Evolutionary conservation across 2,797 vertebrate species (phyloP).

Genomic region (Pagetopsis macropterus): DNA sequence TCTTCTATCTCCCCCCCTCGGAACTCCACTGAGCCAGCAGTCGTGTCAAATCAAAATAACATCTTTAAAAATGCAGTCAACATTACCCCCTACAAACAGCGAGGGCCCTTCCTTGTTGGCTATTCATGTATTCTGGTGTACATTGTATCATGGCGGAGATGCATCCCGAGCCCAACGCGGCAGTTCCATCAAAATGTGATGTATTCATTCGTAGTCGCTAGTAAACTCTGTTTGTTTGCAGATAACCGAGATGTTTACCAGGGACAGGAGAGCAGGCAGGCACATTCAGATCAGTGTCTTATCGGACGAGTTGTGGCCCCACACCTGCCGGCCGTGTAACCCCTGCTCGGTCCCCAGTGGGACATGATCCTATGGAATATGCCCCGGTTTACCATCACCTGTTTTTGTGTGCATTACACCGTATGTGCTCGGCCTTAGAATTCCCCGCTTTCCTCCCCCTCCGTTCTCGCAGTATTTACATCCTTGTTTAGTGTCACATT

Average conservation of each 20-base stretch:
- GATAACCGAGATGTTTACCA: slow-evolving; percentile 78
- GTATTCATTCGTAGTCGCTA: slow-evolving; percentile 78
- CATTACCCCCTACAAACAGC: slow-evolving; percentile 77
- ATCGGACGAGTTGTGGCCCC: slow-evolving; percentile 53
- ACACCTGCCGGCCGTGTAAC: slow-evolving; percentile 62
- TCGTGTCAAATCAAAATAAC: slow-evolving; percentile 81
- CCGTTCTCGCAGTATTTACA: slow-evolving; percentile 66
- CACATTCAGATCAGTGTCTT: slow-evolving; percentile 74
- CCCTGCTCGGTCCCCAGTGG: slow-evolving; percentile 50
- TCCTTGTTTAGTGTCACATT: slow-evolving; percentile 77
- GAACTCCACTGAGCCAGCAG: slow-evolving; percentile 63
- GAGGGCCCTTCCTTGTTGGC: slow-evolving; percentile 72
- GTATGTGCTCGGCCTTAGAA: slow-evolving; percentile 58
- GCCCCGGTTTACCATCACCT: slow-evolving; percentile 4
- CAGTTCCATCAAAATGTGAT: slow-evolving; percentile 82
- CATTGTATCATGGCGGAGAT: slow-evolving; percentile 79
- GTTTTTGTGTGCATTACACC: slow-evolving; percentile 35
- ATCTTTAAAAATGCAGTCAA: slow-evolving; percentile 84
- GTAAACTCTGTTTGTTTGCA: slow-evolving; percentile 83
- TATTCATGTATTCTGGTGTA: slow-evolving; percentile 86
- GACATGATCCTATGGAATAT: background rate
- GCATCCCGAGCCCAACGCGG: slow-evolving; percentile 64
- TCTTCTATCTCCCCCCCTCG: slow-evolving; percentile 13
- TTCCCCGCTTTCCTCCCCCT: background rate
- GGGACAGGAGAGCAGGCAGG: slow-evolving; percentile 48